Percentiles rank a stretch among this genome's conserved stretches.
These are phyloP conservation scores for Echinops telfairi DNA, from an alignment of 2,113 vertebrate species.

Conservation along the genomic window DNA sequence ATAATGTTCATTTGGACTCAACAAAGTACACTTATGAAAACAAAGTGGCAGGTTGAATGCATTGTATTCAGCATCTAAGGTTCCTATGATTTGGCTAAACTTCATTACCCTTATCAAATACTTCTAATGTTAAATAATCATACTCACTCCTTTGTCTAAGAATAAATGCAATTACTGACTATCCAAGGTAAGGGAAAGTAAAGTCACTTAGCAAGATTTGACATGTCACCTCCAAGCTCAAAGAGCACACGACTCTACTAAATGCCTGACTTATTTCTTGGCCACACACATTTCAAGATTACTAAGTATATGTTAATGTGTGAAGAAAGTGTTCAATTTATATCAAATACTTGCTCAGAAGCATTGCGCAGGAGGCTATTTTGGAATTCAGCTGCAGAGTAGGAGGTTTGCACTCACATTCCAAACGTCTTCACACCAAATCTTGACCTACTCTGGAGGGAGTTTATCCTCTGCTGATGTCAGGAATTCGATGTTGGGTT, in stretches of 20 bases:
- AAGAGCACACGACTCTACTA: conserved; percentile 41
- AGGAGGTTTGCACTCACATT: conserved; percentile 13
- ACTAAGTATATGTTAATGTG: neutral
- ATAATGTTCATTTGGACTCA: conserved; percentile 15
- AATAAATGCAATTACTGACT: conserved; percentile 57
- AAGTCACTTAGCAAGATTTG: conserved; percentile 43
- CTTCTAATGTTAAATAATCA: conserved; percentile 38
- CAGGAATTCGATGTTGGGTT: conserved; percentile 53
- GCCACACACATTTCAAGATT: neutral
- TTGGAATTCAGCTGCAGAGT: neutral
- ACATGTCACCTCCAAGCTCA: conserved; percentile 30
- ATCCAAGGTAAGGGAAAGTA: conserved; percentile 45
- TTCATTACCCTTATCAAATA: conserved; percentile 53
- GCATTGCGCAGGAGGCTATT: conserved; percentile 41
- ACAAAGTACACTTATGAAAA: conserved; percentile 41
- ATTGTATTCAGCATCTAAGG: neutral
- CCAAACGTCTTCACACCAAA: conserved; percentile 38
- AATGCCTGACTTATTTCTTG: conserved; percentile 53
- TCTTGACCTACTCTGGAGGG: neutral
- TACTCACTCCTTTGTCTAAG: conserved; percentile 47
- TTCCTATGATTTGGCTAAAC: conserved; percentile 29
- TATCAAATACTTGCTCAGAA: conserved; percentile 27
- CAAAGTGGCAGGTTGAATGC: neutral
- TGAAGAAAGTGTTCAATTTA: conserved; percentile 12
- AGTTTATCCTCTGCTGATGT: conserved; percentile 55